These are phyloP conservation scores for Ophion ellenae DNA, from an alignment of 2,888 invertebrate species.

Conservation along the genomic window DNA sequence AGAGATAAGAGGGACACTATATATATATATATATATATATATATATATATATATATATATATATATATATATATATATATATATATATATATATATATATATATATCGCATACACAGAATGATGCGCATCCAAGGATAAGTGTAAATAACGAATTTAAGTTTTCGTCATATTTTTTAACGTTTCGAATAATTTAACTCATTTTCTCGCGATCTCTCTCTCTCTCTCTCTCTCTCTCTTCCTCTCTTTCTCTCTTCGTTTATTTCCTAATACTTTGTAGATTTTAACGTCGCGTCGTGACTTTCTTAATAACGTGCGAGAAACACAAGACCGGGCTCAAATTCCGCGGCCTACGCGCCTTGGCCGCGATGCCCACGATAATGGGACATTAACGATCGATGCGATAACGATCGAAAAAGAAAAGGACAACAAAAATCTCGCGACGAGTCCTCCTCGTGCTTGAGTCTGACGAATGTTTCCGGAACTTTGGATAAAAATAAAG, in stretches of 20 bases:
- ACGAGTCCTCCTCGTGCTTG: slow-evolving; percentile 58
- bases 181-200: slow-evolving; percentile 20
- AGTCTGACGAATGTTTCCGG: slow-evolving; percentile 20
- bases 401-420: slow-evolving; percentile 11
- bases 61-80: slow-evolving; percentile 29
- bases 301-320: slow-evolving; percentile 38
- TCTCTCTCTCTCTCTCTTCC: background rate
- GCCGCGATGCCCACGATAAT: slow-evolving; percentile 21
- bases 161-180: slow-evolving; percentile 48
- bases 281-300: slow-evolving; percentile 37
- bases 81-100: slow-evolving; percentile 27
- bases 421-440: slow-evolving; percentile 19
- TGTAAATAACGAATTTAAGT: slow-evolving; percentile 58
- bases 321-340: slow-evolving; percentile 42
- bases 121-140: slow-evolving; percentile 27
- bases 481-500: background rate
- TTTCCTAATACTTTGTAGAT: slow-evolving; percentile 39
- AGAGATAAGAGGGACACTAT: too few species aligned
- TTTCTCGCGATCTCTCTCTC: background rate
- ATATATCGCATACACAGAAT: slow-evolving; percentile 32
- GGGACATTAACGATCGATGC: slow-evolving; percentile 23
- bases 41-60: slow-evolving; percentile 25
- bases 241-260: slow-evolving; percentile 22
- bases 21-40: slow-evolving; percentile 20
- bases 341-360: slow-evolving; percentile 43